Evolutionary conservation across 2,113 vertebrate species (phyloP), one percentile per base, ranked within the genome.

Genomic region (Hydrolagus affinis): DNA sequence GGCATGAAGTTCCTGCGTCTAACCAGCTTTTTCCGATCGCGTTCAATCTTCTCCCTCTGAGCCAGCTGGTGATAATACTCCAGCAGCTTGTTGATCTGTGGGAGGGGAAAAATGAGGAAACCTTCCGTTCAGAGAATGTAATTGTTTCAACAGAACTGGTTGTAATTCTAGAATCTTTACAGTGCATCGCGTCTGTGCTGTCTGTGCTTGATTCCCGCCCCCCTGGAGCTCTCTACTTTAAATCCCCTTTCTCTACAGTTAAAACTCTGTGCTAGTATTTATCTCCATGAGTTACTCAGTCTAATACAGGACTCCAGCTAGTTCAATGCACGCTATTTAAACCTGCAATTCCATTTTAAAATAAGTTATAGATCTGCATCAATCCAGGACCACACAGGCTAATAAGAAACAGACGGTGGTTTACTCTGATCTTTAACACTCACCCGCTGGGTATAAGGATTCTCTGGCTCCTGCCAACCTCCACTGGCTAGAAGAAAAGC

Each of bases 401-500:
- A 44, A 44, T 44, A 44, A 3, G 6, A 44, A 44, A 44, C 44
- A 44, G 44, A 44, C 44, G 44, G 44, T n/a, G 6, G 44, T 44
- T 11, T n/a, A 21, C 12, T 70, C 17, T 8, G 8, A 62, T 14
- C 69, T 21, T 15, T 19, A 25, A 44, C 60, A 92, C 95, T 89
- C 90, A 98, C 98, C 94, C 97, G 92, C 88, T 97, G 97, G 0
- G 93, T 93, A 85, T 98, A 92, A 87, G 95, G 94, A 88, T 98
- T 99, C 90, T 99, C 97, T 0, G 97, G 97, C 90, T 99, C 98
- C 89, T 98, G 98, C 98, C 98, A 99, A 86, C 98, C 97, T 86
- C 98, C 98, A 56, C 97, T 99, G 23, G 98, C 97, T 99, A 91
- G 70, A 94, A 70, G 75, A 89, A 32, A 91, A 90, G 89, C 87